These are phyloP conservation scores for Ameiurus melas DNA, from an alignment of 2,113 vertebrate genomes.

Conservation along the genomic window DNA sequence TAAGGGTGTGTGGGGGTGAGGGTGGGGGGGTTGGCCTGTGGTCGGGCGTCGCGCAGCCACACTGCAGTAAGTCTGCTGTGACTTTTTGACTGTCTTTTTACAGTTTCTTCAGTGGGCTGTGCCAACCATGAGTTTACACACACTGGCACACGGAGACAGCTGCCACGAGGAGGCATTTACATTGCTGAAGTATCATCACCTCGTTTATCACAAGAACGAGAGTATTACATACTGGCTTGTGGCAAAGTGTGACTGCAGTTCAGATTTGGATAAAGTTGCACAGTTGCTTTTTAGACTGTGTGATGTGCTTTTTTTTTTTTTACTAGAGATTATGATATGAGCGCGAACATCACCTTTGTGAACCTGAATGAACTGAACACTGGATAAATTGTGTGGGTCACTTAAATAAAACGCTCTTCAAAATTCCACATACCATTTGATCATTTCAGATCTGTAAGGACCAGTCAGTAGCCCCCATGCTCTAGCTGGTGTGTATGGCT, in stretches of 20 bases:
- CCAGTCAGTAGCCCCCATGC: neutral
- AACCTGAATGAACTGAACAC: neutral
- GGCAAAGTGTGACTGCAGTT: conserved; percentile 13
- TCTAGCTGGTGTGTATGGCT: conserved; percentile 15
- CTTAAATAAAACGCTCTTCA: neutral
- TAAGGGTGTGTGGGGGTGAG: conserved; percentile 16
- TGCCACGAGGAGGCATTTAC: conserved; percentile 37
- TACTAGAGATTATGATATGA: neutral
- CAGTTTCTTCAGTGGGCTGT: conserved; percentile 27
- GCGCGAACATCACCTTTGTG: neutral
- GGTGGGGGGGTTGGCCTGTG: conserved; percentile 39
- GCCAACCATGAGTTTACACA: conserved; percentile 15
- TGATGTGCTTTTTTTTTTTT: neutral
- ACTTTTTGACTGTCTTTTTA: conserved; percentile 46
- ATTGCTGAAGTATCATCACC: conserved; percentile 41
- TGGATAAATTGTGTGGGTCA: neutral
- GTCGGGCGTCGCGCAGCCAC: neutral
- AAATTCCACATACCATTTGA: neutral
- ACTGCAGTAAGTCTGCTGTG: conserved; percentile 29
- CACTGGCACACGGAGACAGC: neutral
- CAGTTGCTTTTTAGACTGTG: neutral
- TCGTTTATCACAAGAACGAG: conserved; percentile 25
- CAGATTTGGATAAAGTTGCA: neutral
- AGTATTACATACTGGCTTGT: conserved; percentile 32
- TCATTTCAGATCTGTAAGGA: neutral